These are phyloP conservation scores for Sisor rabdophorus DNA, from an alignment of 2,113 vertebrate genomes.

Conservation along the genomic window DNA sequence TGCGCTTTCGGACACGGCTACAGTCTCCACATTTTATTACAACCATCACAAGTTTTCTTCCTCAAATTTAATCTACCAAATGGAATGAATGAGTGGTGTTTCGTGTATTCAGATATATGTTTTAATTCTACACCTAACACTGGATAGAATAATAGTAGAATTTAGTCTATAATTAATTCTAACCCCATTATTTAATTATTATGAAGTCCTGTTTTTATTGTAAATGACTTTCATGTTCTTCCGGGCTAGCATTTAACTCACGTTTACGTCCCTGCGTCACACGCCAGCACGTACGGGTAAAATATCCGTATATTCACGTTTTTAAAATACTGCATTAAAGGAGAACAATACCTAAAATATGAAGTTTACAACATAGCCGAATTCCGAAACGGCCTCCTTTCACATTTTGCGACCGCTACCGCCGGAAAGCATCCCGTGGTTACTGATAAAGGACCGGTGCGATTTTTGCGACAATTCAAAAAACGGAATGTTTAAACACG, in stretches of 20 bases:
- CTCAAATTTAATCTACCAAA: neutral
- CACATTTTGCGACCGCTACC: conserved; percentile 37
- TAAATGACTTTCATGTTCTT: conserved; percentile 29
- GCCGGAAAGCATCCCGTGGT: conserved; percentile 21
- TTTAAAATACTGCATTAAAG: neutral
- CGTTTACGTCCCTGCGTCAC: neutral
- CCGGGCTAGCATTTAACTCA: conserved; percentile 29
- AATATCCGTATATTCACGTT: neutral
- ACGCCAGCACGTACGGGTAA: neutral
- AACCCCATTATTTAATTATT: neutral
- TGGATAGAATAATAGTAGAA: neutral
- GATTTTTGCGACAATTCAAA: neutral
- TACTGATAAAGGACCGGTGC: neutral
- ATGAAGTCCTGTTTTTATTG: neutral
- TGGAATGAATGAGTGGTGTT: neutral
- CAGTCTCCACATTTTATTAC: too few species aligned
- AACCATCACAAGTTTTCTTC: too few species aligned
- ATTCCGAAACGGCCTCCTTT: conserved; percentile 29
- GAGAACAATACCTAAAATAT: conserved; percentile 3
- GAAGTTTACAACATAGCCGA: conserved; percentile 10
- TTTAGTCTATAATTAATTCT: neutral
- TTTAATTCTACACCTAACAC: neutral
- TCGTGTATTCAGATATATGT: neutral
- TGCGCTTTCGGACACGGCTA: too few species aligned
- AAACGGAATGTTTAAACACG: conserved; percentile 9